phyloP scores from a whole-genome alignment of 2,888 invertebrate genomes.

The Sylvicola cinctus region DNA sequence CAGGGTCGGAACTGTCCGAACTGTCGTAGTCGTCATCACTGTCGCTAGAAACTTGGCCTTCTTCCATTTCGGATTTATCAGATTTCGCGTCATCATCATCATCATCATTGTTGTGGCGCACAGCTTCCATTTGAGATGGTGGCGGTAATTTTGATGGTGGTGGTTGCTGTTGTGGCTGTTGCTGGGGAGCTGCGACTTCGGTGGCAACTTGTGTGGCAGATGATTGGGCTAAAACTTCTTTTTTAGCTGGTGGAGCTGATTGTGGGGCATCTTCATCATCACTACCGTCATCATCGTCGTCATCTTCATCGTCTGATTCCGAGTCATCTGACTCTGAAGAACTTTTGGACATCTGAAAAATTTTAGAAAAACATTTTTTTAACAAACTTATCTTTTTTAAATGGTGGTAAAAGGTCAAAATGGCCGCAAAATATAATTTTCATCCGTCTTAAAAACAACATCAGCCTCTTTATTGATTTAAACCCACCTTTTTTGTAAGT shows the following conservation, averaged over 20 bases:
- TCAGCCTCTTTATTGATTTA: not conserved
- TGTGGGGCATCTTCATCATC: constrained; percentile 17
- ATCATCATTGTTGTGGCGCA: constrained; percentile 9
- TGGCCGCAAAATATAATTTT: not conserved
- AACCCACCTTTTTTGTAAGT: constrained; percentile 15
- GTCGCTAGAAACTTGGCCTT: constrained; percentile 70
- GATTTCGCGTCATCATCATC: constrained; percentile 18
- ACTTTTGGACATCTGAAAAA: constrained; percentile 11
- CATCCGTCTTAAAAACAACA: not conserved
- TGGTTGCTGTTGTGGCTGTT: too few species aligned
- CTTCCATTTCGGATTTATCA: constrained; percentile 56
- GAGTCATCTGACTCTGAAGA: constrained; percentile 15
- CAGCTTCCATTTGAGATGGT: constrained; percentile 1
- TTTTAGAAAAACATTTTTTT: too few species aligned
- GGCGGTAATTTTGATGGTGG: too few species aligned
- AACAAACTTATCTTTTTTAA: not conserved
- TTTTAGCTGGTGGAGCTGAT: constrained; percentile 11
- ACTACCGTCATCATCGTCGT: constrained; percentile 17
- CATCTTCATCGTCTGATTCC: constrained; percentile 23
- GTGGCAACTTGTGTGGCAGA: constrained; percentile 9
- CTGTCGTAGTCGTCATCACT: too few species aligned
- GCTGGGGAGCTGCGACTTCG: constrained; percentile 18
- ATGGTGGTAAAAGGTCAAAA: not conserved
- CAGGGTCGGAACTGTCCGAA: constrained; percentile 47
- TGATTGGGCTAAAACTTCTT: constrained; percentile 5